Evolutionary conservation across 1,140 invertebrate genomes (phyloP).

Genomic region (Ceratina japonica): DNA sequence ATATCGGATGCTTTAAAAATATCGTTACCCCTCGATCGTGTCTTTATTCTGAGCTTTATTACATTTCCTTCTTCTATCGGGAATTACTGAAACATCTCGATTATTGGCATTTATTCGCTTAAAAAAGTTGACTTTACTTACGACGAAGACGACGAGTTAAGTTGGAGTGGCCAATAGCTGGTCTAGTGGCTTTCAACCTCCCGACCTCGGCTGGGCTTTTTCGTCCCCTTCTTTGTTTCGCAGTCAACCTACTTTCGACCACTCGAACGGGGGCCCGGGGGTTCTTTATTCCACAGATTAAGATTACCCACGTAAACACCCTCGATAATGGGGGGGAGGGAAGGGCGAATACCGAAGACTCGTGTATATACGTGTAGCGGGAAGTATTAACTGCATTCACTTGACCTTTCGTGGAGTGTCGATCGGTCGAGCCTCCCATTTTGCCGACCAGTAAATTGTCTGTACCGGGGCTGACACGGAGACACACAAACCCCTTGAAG

Average conservation of each 20-base stretch:
- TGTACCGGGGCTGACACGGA: constrained; percentile 22
- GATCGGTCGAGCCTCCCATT: constrained; percentile 21
- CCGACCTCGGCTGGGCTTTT: constrained; percentile 33
- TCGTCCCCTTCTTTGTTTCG: constrained; percentile 35
- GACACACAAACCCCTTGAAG: constrained; percentile 13
- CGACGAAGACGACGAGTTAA: constrained; percentile 40
- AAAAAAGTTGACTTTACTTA: constrained; percentile 52
- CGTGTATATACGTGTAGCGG: constrained; percentile 23
- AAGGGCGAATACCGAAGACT: constrained; percentile 7
- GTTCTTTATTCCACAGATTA: constrained; percentile 65
- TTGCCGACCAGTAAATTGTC: constrained; percentile 30
- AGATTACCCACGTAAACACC: constrained; percentile 74
- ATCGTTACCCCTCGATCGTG: too few relatives aligned
- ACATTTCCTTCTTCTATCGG: not conserved
- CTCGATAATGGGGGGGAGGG: constrained; percentile 49
- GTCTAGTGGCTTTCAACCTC: constrained; percentile 48
- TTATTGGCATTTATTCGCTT: constrained; percentile 15
- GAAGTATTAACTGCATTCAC: constrained; percentile 62
- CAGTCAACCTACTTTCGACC: constrained; percentile 50
- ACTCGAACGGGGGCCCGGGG: constrained; percentile 5
- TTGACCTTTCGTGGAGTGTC: constrained; percentile 63
- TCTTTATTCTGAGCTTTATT: too few relatives aligned
- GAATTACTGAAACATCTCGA: not conserved
- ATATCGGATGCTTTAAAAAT: too few relatives aligned
- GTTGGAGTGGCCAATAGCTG: constrained; percentile 57